Evolutionary conservation across 2,113 vertebrate genomes (phyloP).

Genomic region (zebrafish (Danio rerio)): DNA sequence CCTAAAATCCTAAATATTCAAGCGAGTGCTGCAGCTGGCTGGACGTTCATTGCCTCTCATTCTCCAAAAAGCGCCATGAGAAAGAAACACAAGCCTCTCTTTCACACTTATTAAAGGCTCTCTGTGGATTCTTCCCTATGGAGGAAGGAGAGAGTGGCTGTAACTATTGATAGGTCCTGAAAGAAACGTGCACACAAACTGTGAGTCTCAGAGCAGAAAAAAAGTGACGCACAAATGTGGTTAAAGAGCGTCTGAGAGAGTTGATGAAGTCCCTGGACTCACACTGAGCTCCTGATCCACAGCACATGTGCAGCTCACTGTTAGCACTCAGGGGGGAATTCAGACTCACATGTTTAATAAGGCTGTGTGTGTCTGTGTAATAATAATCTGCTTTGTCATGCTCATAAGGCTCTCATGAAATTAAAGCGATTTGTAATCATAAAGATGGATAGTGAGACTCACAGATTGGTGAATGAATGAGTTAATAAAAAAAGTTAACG

Average conservation of each 20-base stretch:
- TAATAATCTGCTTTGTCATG: slow-evolving; percentile 43
- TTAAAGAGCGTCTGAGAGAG: slow-evolving; percentile 33
- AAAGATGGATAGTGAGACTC: not conserved
- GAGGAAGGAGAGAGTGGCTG: slow-evolving; percentile 22
- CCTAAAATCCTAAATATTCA: not conserved
- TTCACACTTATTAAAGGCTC: slow-evolving; percentile 49
- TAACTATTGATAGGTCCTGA: slow-evolving; percentile 51
- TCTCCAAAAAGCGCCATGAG: not conserved
- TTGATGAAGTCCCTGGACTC: slow-evolving; percentile 46
- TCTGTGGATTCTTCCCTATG: slow-evolving; percentile 41
- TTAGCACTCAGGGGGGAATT: slow-evolving; percentile 42
- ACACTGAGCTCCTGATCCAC: slow-evolving; percentile 45
- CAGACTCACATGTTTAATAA: slow-evolving; percentile 45
- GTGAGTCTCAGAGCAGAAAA: slow-evolving; percentile 42
- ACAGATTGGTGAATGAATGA: not conserved
- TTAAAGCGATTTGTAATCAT: slow-evolving; percentile 4
- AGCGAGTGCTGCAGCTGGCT: slow-evolving; percentile 5
- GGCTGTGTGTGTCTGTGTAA: not conserved
- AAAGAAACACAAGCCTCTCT: slow-evolving; percentile 38
- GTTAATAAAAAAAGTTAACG: too few species aligned
- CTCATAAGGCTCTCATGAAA: slow-evolving; percentile 45
- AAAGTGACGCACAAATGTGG: slow-evolving; percentile 29
- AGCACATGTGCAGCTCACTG: slow-evolving; percentile 41
- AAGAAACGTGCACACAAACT: slow-evolving; percentile 45
- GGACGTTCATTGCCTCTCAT: slow-evolving; percentile 1